Conservation (phyloP, 92 coral and sea anemone genomes). For the Palythoa grandis region DNA sequence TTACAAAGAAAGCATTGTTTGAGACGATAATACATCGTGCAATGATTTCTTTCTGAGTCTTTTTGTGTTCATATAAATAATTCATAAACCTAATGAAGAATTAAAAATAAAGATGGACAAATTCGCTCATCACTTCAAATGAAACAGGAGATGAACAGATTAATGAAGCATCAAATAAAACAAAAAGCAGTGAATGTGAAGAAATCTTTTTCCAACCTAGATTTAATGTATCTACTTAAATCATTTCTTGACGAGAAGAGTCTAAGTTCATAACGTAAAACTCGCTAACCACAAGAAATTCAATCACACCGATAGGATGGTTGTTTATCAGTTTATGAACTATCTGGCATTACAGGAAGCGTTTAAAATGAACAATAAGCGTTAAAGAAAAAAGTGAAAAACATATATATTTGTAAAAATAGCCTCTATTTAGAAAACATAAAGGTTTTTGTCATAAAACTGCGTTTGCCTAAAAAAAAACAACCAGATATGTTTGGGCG, state of each 20-base stretch:
- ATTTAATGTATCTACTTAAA: not conserved
- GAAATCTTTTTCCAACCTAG: not conserved
- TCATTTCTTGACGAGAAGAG: constrained; percentile 7
- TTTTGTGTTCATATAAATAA: not conserved
- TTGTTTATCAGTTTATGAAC: constrained; percentile 1
- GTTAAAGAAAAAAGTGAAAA: not conserved
- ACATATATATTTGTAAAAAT: not conserved
- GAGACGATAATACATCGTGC: not conserved
- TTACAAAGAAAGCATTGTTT: constrained; percentile 25
- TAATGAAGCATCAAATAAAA: not conserved
- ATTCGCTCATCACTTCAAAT: constrained; percentile 27
- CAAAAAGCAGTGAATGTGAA: constrained; percentile 4
- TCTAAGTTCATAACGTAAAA: constrained; percentile 19
- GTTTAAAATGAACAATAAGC: not conserved
- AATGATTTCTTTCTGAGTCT: not conserved
- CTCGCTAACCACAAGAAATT: constrained; percentile 21
- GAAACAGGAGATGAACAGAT: constrained; percentile 14
- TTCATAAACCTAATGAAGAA: not conserved
- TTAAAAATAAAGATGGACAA: not conserved
- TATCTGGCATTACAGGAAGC: constrained; percentile 21
- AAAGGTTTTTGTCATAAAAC: not conserved
- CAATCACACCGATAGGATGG: not conserved
- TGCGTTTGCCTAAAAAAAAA: constrained; percentile 13
- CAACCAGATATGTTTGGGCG: constrained; percentile 31
- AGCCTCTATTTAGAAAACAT: constrained; percentile 8